Evolutionary conservation across 2,888 invertebrate species (phyloP), one percentile per base, ranked within the genome.

Genomic region (Brachypalpus laphriformis): DNA sequence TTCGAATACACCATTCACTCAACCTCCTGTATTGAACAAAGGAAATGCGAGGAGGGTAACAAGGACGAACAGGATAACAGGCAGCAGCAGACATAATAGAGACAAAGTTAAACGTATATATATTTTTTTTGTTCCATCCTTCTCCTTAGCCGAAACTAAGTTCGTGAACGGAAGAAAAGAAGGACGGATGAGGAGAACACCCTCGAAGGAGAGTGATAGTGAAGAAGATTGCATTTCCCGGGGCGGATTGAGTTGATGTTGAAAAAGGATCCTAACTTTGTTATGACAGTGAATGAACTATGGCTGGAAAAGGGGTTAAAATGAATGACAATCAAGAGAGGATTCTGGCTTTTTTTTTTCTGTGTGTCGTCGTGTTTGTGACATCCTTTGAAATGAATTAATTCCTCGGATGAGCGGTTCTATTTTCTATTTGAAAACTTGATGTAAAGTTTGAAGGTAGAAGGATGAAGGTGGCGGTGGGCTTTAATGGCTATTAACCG

Each of bases 271-370:
- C 85, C 81, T 85, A 85, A 85, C 81, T 81, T 71, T 81, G 85
- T 85, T 85, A 85, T 85, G 85, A 85, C 85, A 85, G 81, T 85
- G 85, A 85, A 85, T 85, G 85, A 85, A 85, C 85, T 81, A 71
- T 75, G 71, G 65, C 85, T 47, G 76, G 54, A 59, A 56, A 76
- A 81, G 76, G 81, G 81, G 59, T 76, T 81, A 56, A 76, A 70
- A 66, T 76, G 59, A 81, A 81, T 85, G 85, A 71, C 80, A 80
- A 80, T 70, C 74, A 72, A 78, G 65, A 54, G 49, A 51, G 57
- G 56, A 70, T 68, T 65, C 42, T 31, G 4, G 20, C 20, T 3
- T 20, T 28, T 9, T 57, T 54, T n/a, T 22, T n/a, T 14, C 6
- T 56, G 14, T 37, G 47, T 3, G 6, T 49, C 25, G 16, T 11